Percentiles rank a stretch among this genome's conserved stretches.
These are phyloP conservation scores for Diprion similis DNA, from an alignment of 1,140 invertebrate species.

Conservation along the genomic window DNA sequence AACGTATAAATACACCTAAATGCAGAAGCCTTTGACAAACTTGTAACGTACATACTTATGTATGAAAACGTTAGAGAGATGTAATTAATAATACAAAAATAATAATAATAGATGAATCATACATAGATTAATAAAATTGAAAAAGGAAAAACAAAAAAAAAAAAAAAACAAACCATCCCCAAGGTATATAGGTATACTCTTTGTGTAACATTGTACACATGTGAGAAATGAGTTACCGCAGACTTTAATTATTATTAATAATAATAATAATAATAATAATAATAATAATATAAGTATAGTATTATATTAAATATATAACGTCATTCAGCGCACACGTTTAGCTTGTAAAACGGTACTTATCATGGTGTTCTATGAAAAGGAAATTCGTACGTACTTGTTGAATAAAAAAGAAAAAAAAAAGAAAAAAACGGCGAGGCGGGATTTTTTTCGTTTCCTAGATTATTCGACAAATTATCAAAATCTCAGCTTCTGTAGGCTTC, in stretches of 20 bases:
- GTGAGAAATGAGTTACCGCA: not conserved
- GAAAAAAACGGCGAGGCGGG: too few relatives aligned
- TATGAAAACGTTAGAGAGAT: conserved; percentile 8
- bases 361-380: conserved; percentile 44
- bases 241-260: not conserved
- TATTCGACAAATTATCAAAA: not conserved
- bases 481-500: too few relatives aligned
- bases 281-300: not conserved
- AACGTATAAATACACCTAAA: too few relatives aligned
- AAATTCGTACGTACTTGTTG: too few relatives aligned
- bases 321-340: conserved; percentile 51
- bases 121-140: conserved; percentile 17
- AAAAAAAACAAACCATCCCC: not conserved
- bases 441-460: not conserved
- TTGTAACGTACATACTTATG: too few relatives aligned
- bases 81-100: not conserved
- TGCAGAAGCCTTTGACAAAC: too few relatives aligned
- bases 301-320: conserved; percentile 27
- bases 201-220: too few relatives aligned
- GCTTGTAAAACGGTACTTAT: conserved; percentile 45
- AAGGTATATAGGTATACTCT: too few relatives aligned
- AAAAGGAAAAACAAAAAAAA: conserved; percentile 14
- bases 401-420: too few relatives aligned
- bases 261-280: not conserved
- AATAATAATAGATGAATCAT: not conserved